Percentiles rank a stretch among this genome's conserved stretches.
phyloP scores from a whole-genome alignment of 2,797 vertebrate genomes.

The Megalops cyprinoides region DNA sequence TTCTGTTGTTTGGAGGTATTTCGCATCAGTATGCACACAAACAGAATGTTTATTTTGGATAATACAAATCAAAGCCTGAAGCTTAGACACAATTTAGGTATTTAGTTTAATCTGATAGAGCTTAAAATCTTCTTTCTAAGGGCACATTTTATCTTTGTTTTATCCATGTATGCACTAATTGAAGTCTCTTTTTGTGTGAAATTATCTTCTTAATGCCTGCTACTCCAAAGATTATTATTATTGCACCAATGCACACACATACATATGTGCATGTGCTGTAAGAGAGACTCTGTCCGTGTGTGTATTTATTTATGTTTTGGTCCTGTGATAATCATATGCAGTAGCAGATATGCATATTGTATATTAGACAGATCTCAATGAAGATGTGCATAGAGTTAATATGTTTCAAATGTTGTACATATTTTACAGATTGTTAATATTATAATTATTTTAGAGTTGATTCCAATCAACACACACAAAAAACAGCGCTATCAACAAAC shows the following conservation, averaged over 20 bases:
- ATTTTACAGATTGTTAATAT: too few relatives aligned
- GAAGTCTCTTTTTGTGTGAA: constrained; percentile 21
- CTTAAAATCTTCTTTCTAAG: constrained; percentile 11
- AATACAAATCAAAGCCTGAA: constrained; percentile 27
- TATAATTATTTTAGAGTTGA: too few relatives aligned
- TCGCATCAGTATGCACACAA: constrained; percentile 22
- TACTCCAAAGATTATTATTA: constrained; percentile 10
- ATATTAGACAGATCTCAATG: too few relatives aligned
- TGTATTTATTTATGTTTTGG: background rate
- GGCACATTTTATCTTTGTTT: constrained; percentile 27
- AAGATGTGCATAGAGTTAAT: too few relatives aligned
- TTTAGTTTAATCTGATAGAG: constrained; percentile 16
- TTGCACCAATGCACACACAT: background rate
- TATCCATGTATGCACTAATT: constrained; percentile 22
- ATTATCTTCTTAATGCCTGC: constrained; percentile 20
- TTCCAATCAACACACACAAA: too few relatives aligned
- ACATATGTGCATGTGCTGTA: background rate
- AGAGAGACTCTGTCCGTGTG: background rate
- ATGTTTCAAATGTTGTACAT: too few relatives aligned
- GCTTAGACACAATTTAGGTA: constrained; percentile 4
- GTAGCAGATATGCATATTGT: background rate
- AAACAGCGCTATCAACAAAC: too few relatives aligned
- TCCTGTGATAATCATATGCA: background rate
- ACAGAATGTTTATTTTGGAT: constrained; percentile 20
- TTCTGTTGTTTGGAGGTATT: constrained; percentile 21